Percentiles rank a stretch among this genome's conserved stretches.
Evolutionary conservation across 1,140 invertebrate species (phyloP).

Genomic region (Neuroterus valhalla): DNA sequence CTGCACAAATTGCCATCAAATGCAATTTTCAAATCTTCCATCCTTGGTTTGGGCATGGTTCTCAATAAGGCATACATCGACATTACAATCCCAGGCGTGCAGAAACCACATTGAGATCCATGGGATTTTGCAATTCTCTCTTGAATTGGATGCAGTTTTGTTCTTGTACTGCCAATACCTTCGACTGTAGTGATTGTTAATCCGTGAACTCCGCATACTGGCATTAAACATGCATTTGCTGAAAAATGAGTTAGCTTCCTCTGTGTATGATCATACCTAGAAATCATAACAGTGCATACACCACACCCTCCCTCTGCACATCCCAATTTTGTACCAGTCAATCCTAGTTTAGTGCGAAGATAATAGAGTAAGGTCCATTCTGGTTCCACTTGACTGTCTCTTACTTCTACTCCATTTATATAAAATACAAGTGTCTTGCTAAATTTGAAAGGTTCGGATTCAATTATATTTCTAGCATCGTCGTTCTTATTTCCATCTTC

Average conservation of each 20-base stretch:
- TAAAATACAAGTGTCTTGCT: constrained; percentile 64
- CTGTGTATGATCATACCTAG: constrained; percentile 80
- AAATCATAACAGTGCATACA: constrained; percentile 95
- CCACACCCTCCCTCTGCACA: constrained; percentile 96
- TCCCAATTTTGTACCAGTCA: constrained; percentile 92
- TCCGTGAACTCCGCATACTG: constrained; percentile 89
- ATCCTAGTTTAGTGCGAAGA: constrained; percentile 85
- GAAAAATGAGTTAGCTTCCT: constrained; percentile 80
- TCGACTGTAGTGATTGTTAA: constrained; percentile 92
- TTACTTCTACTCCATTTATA: constrained; percentile 73
- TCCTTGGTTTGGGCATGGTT: constrained; percentile 78
- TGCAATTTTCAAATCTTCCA: constrained; percentile 86
- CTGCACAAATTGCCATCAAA: constrained; percentile 93
- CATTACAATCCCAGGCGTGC: constrained; percentile 95
- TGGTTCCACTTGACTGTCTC: constrained; percentile 84
- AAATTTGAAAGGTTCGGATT: constrained; percentile 19
- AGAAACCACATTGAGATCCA: constrained; percentile 93
- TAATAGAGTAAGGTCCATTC: constrained; percentile 91
- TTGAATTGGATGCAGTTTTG: constrained; percentile 87
- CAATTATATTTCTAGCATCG: background rate
- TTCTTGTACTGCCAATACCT: constrained; percentile 86
- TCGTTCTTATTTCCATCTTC: background rate
- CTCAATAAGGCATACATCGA: constrained; percentile 92
- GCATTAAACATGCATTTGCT: constrained; percentile 91
- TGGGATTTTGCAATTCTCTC: constrained; percentile 91